These are phyloP conservation scores for Schlechtendalia chinensis DNA, from an alignment of 1,140 invertebrate species.

Conservation along the genomic window DNA sequence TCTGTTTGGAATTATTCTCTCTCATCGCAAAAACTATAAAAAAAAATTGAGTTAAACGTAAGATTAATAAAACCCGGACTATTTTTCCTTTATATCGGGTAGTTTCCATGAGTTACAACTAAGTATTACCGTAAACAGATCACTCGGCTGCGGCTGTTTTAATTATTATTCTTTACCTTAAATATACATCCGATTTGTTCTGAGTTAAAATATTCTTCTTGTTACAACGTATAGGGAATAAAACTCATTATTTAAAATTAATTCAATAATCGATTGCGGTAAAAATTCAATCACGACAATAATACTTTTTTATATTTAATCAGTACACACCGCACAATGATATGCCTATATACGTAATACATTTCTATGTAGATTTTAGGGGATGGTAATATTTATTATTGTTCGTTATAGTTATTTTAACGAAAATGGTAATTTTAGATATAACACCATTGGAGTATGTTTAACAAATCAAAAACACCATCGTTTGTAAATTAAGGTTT, in stretches of 20 bases:
- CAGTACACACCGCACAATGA: too few relatives aligned
- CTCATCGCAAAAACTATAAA: neutral
- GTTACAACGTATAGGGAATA: neutral
- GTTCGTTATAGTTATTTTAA: too few relatives aligned
- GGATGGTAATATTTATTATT: too few relatives aligned
- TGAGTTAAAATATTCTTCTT: neutral
- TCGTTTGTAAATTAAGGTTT: too few relatives aligned
- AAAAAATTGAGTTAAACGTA: neutral
- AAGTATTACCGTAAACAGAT: conserved; percentile 3
- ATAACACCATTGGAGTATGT: too few relatives aligned
- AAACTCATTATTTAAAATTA: neutral
- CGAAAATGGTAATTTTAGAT: too few relatives aligned
- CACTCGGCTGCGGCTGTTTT: neutral
- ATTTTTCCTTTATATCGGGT: neutral
- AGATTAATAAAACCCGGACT: neutral
- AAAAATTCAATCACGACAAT: neutral
- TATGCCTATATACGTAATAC: too few relatives aligned
- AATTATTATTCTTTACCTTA: neutral
- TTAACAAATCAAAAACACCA: too few relatives aligned
- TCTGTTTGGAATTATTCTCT: neutral
- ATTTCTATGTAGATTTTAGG: too few relatives aligned
- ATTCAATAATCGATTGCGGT: neutral
- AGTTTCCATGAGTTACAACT: neutral
- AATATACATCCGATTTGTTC: neutral
- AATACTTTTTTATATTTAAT: too few relatives aligned